A percentile compares a stretch with the other conserved stretches of the same genome.
phyloP scores from a whole-genome alignment of 2,888 invertebrate species.

The Andrena marginata region DNA sequence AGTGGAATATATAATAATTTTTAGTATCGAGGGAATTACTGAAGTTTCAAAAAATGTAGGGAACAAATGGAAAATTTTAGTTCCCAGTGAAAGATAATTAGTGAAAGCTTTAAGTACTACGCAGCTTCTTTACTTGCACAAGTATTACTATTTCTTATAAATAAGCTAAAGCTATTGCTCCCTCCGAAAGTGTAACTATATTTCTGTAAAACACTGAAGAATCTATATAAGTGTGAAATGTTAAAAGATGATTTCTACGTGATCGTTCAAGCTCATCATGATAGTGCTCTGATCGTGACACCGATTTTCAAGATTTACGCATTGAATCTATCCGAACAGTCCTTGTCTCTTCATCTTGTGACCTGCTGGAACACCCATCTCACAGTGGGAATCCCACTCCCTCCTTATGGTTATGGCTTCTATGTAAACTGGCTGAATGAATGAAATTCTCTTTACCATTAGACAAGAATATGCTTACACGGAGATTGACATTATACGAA shows the following conservation, averaged over 20 bases:
- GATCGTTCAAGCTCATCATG: constrained; percentile 35
- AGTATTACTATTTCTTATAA: too few species aligned
- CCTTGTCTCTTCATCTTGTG: constrained; percentile 66
- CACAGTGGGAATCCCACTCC: constrained; percentile 65
- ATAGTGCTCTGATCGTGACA: constrained; percentile 48
- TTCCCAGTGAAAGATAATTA: too few species aligned
- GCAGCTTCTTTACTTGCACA: too few species aligned
- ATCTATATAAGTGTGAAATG: not conserved
- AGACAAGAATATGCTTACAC: constrained; percentile 65
- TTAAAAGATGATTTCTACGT: not conserved
- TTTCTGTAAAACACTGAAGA: too few species aligned
- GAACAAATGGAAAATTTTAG: too few species aligned
- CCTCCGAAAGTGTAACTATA: too few species aligned
- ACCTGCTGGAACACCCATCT: constrained; percentile 78
- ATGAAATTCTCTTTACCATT: constrained; percentile 66
- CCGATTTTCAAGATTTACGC: constrained; percentile 49
- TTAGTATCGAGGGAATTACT: not conserved
- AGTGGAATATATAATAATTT: not conserved
- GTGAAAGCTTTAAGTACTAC: too few species aligned
- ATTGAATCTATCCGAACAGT: constrained; percentile 47
- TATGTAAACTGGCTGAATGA: constrained; percentile 71
- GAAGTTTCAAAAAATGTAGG: too few species aligned
- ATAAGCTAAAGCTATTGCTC: too few species aligned
- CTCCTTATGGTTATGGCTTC: constrained; percentile 71
- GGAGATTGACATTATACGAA: constrained; percentile 47